A percentile compares a stretch with the other conserved stretches of the same genome.
phyloP scores from a whole-genome alignment of 2,888 invertebrate species.

The Torymus aiolomorphi region DNA sequence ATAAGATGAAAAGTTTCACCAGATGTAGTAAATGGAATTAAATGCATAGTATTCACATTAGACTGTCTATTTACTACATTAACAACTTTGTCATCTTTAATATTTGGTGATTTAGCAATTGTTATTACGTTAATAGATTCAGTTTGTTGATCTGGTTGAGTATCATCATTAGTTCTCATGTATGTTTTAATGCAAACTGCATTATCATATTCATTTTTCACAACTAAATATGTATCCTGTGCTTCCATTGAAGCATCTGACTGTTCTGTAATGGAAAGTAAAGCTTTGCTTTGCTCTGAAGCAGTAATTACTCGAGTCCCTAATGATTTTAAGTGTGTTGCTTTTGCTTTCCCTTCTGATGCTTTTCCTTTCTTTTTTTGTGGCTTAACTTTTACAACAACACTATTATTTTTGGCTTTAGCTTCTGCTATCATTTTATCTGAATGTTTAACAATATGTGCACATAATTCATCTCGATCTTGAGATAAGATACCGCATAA shows the following conservation, averaged over 20 bases:
- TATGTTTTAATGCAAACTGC: conserved; percentile 39
- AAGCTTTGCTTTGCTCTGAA: conserved; percentile 63
- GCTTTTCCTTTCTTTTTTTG: conserved; percentile 57
- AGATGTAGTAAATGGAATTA: conserved; percentile 65
- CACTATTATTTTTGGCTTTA: conserved; percentile 69
- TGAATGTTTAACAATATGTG: conserved; percentile 78
- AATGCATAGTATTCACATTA: conserved; percentile 59
- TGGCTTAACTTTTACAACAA: conserved; percentile 63
- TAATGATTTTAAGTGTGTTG: conserved; percentile 26
- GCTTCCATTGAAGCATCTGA: conserved; percentile 59
- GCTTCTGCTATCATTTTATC: conserved; percentile 77
- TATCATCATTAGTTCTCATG: conserved; percentile 44
- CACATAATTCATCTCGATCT: conserved; percentile 77
- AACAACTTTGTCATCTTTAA: conserved; percentile 11
- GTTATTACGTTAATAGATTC: conserved; percentile 61
- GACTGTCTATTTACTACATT: background rate
- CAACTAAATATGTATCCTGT: conserved; percentile 60
- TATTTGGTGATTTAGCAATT: conserved; percentile 49
- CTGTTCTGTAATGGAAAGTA: conserved; percentile 64
- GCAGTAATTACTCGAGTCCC: conserved; percentile 45
- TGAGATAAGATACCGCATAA: conserved; percentile 75
- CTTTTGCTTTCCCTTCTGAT: conserved; percentile 50
- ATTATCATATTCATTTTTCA: conserved; percentile 57
- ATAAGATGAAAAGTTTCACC: conserved; percentile 60
- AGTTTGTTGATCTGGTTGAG: conserved; percentile 51